phyloP scores from a whole-genome alignment of 1,140 invertebrate genomes.

The Vanessa tameamea region DNA sequence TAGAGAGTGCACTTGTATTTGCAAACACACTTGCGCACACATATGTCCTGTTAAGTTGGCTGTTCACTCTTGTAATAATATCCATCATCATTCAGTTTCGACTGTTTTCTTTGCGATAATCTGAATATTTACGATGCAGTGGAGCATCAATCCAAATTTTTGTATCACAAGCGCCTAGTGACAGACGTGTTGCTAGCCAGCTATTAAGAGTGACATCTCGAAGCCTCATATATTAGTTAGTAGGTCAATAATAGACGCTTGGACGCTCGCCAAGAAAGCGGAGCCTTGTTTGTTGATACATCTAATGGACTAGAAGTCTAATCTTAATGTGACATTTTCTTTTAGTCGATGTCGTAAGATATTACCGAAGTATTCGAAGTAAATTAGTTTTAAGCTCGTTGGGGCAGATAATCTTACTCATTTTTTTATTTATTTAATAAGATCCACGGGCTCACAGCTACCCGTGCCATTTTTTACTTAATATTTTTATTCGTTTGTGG shows the following conservation, averaged over 20 bases:
- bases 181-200: slow-evolving; percentile 5
- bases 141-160: neutral
- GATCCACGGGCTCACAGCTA: too few relatives aligned
- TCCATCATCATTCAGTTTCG: too few relatives aligned
- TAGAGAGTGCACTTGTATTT: too few relatives aligned
- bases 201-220: slow-evolving; percentile 20
- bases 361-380: neutral
- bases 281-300: slow-evolving; percentile 20
- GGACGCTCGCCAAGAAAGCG: slow-evolving; percentile 7
- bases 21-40: too few relatives aligned
- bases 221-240: slow-evolving; percentile 21
- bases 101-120: too few relatives aligned
- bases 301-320: slow-evolving; percentile 8
- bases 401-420: too few relatives aligned
- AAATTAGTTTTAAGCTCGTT: neutral
- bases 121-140: too few relatives aligned
- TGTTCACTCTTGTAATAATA: too few relatives aligned
- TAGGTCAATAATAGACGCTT: slow-evolving; percentile 26
- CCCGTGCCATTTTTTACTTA: too few relatives aligned
- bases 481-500: too few relatives aligned
- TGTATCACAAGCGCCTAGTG: neutral
- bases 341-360: neutral
- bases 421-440: too few relatives aligned
- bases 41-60: too few relatives aligned
- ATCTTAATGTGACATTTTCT: slow-evolving; percentile 13